phyloP scores from a whole-genome alignment of 2,888 invertebrate species.

The Xiphydria camelus region DNA sequence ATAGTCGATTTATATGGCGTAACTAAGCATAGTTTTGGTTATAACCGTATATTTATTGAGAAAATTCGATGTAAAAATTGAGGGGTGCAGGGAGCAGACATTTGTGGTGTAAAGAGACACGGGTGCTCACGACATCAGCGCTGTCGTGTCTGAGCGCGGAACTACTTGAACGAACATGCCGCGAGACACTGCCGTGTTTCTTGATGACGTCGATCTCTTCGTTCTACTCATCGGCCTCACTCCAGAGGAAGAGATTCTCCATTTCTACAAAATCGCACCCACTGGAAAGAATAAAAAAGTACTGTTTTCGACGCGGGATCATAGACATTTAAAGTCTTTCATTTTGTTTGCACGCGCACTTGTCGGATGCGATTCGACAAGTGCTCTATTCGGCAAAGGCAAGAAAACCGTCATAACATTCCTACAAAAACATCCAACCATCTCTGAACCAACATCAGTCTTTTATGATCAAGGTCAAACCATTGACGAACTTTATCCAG shows the following conservation, averaged over 20 bases:
- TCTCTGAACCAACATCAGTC: slow-evolving; percentile 2
- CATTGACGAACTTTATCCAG: slow-evolving; percentile 9
- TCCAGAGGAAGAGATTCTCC: background rate
- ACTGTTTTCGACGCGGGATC: slow-evolving; percentile 12
- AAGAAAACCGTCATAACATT: slow-evolving; percentile 11
- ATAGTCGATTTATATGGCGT: too few relatives aligned
- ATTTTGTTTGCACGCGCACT: slow-evolving; percentile 17
- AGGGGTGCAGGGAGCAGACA: too few relatives aligned
- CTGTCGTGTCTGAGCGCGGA: too few relatives aligned
- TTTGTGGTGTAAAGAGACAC: too few relatives aligned
- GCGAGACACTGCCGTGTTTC: too few relatives aligned
- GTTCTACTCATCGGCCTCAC: background rate
- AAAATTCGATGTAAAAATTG: too few relatives aligned
- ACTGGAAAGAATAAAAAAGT: slow-evolving; percentile 4
- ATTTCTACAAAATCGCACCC: slow-evolving; percentile 9
- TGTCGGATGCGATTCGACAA: slow-evolving; percentile 17
- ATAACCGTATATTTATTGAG: too few relatives aligned
- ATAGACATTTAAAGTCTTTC: slow-evolving; percentile 10
- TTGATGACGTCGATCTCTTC: too few relatives aligned
- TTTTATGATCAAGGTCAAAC: slow-evolving; percentile 11
- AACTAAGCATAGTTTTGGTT: too few relatives aligned
- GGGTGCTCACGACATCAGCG: too few relatives aligned
- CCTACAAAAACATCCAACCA: slow-evolving; percentile 9
- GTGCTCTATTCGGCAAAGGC: slow-evolving; percentile 16
- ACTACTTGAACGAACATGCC: too few relatives aligned